Conservation (phyloP, 2,113 vertebrate genomes). For the Prietella phreatophila region DNA sequence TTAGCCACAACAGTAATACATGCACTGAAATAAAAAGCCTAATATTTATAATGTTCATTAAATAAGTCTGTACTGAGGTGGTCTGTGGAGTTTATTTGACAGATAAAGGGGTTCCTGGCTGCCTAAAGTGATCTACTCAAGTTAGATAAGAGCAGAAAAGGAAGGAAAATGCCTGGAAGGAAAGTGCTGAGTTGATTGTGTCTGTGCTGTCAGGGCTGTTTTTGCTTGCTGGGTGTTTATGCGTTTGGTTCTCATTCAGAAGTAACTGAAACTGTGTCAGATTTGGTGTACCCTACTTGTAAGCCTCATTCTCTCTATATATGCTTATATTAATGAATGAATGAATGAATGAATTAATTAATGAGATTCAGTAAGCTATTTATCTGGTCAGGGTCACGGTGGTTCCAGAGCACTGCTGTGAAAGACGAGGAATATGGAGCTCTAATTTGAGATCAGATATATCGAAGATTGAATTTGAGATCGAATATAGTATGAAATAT, state of each 20-base stretch:
- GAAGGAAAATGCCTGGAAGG: not conserved
- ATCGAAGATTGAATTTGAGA: not conserved
- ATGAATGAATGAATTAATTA: too few relatives aligned
- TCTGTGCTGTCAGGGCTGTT: not conserved
- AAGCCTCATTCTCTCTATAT: not conserved
- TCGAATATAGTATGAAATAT: not conserved
- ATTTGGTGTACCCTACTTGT: not conserved
- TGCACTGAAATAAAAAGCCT: not conserved
- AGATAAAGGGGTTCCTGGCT: not conserved
- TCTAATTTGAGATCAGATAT: not conserved
- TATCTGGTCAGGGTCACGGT: not conserved
- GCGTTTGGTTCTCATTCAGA: not conserved
- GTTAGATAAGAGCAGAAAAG: not conserved
- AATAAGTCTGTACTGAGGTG: not conserved
- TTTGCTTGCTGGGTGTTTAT: not conserved
- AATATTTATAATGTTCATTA: not conserved
- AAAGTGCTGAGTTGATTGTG: not conserved
- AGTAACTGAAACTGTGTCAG: not conserved
- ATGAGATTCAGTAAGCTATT: not conserved
- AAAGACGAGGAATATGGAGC: not conserved
- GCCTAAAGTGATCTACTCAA: not conserved
- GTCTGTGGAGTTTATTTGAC: not conserved
- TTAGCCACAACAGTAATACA: not conserved
- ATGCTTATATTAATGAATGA: not conserved
- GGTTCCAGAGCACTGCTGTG: not conserved